Evolutionary conservation across 1,140 invertebrate genomes (phyloP).

Genomic region (Plutomurus gul): DNA sequence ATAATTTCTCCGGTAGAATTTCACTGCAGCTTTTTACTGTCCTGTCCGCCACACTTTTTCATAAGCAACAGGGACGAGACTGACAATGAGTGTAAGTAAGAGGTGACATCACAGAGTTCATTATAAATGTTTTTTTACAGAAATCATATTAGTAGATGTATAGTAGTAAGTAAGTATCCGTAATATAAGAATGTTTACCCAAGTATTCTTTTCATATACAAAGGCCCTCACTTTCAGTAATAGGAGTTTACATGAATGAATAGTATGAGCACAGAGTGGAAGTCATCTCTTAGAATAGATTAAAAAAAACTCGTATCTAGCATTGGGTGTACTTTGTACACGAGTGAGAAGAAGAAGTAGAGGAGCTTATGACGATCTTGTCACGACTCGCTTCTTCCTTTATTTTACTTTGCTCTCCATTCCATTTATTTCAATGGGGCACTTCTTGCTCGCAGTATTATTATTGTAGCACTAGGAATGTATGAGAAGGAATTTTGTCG

Average conservation of each 20-base stretch:
- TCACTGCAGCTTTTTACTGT: background rate
- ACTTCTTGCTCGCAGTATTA: background rate
- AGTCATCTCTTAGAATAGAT: no score
- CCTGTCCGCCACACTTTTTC: background rate
- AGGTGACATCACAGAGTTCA: conserved; percentile 13
- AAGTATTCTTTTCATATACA: no score
- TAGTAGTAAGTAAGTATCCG: background rate
- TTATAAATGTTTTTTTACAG: conserved; percentile 9
- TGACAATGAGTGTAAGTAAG: background rate
- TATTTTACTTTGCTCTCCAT: background rate
- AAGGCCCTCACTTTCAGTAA: no score
- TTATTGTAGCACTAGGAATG: background rate
- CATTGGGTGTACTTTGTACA: no score
- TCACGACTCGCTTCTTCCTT: background rate
- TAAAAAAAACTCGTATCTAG: no score
- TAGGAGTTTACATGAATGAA: no score
- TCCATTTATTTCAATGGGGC: background rate
- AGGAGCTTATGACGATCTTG: background rate
- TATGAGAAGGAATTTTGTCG: conserved; percentile 44
- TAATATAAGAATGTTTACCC: no score
- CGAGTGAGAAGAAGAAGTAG: background rate
- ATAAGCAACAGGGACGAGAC: no score
- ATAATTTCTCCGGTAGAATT: conserved; percentile 27
- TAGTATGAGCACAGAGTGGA: no score
- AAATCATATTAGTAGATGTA: conserved; percentile 8